Percentiles rank a stretch among this genome's conserved stretches.
Conservation (phyloP, 2,113 vertebrate species). For the Mirza zaza region DNA sequence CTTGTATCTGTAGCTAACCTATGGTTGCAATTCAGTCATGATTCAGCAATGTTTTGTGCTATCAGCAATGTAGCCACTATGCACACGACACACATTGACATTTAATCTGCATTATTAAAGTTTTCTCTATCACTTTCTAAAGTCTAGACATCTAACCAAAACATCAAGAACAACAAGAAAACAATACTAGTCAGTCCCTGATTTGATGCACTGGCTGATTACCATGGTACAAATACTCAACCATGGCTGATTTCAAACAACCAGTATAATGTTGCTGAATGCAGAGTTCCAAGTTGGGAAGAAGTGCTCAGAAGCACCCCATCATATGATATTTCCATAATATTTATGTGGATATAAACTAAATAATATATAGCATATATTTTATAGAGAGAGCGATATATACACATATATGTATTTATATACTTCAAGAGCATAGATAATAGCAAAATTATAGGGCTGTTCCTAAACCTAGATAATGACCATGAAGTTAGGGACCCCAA, state of each 20-base stretch:
- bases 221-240: background rate
- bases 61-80: background rate
- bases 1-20: background rate
- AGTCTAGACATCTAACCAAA: background rate
- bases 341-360: background rate
- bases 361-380: background rate
- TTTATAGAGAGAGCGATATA: background rate
- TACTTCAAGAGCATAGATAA: background rate
- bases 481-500: background rate
- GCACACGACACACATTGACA: background rate
- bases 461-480: background rate
- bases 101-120: constrained; percentile 8
- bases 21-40: background rate
- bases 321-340: background rate
- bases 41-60: background rate
- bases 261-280: background rate
- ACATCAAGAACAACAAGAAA: background rate
- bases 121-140: background rate
- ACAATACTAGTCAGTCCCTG: background rate
- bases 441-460: background rate
- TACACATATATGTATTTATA: background rate
- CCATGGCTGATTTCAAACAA: background rate
- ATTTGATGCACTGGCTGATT: background rate
- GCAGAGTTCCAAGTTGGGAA: background rate
- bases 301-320: background rate